phyloP scores from a whole-genome alignment of 2,797 vertebrate genomes.

The Phoebastria nigripes region DNA sequence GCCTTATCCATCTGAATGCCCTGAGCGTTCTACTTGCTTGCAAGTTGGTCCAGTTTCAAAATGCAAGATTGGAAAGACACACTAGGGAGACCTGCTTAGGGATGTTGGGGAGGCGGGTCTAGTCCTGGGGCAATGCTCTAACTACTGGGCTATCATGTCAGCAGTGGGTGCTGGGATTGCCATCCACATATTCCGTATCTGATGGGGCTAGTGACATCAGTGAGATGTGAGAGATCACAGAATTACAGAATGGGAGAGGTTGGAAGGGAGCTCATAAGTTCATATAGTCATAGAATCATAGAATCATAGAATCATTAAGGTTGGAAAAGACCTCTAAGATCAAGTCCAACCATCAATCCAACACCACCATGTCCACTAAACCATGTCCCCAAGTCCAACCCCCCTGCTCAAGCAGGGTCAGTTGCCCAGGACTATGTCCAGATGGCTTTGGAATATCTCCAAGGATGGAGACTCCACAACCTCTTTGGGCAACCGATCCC shows the following conservation, averaged over 20 bases:
- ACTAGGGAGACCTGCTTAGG: background rate
- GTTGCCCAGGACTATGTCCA: background rate
- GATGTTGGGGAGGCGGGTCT: fast-evolving
- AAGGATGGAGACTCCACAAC: background rate
- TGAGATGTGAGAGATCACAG: background rate
- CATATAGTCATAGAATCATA: no score
- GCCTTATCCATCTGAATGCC: background rate
- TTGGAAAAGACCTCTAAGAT: no score
- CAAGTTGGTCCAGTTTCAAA: background rate
- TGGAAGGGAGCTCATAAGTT: background rate
- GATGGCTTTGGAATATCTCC: background rate
- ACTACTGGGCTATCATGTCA: background rate
- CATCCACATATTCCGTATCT: background rate
- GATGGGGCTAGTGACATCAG: background rate
- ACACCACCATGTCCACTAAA: no score
- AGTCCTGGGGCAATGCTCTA: background rate
- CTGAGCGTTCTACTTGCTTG: background rate
- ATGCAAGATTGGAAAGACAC: fast-evolving
- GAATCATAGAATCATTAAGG: no score
- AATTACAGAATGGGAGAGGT: background rate
- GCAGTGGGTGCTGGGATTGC: background rate
- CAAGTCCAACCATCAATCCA: no score
- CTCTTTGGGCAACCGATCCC: background rate
- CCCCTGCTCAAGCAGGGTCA: background rate
- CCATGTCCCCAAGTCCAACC: background rate